These are phyloP conservation scores for Pteropus alecto DNA, from an alignment of 2,113 vertebrate species.

Conservation along the genomic window DNA sequence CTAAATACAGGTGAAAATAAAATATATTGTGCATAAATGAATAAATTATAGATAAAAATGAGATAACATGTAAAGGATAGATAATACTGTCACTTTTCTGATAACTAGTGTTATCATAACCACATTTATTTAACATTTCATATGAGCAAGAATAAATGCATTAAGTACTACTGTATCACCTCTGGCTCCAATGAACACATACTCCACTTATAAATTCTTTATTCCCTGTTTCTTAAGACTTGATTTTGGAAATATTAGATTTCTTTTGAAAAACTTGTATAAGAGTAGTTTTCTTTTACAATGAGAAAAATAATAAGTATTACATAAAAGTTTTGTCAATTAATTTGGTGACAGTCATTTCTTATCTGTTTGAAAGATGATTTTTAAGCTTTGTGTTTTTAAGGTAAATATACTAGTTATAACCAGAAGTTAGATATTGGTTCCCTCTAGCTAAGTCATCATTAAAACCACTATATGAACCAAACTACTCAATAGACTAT, in stretches of 20 bases:
- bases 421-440: not conserved
- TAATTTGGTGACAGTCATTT: slow-evolving; percentile 2
- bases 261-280: not conserved
- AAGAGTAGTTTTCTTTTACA: not conserved
- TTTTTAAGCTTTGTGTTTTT: not conserved
- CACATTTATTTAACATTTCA: slow-evolving; percentile 13
- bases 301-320: not conserved
- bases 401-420: not conserved
- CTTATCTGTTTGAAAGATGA: not conserved
- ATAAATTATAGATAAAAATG: slow-evolving; percentile 14
- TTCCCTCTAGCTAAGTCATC: not conserved
- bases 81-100: slow-evolving; percentile 16
- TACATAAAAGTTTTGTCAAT: not conserved
- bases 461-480: not conserved
- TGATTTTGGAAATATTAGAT: not conserved
- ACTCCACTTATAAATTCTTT: not conserved
- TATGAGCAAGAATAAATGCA: slow-evolving; percentile 45
- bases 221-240: not conserved
- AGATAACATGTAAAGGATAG: not conserved
- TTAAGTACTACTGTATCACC: not conserved
- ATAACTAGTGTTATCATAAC: slow-evolving; percentile 19
- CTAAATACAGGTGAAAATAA: slow-evolving; percentile 44
- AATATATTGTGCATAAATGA: slow-evolving; percentile 21
- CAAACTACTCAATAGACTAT: not conserved
- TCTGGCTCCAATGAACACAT: not conserved